Evolutionary conservation across 2,797 vertebrate species (phyloP).

Genomic region (Melanotaenia pygmaea): DNA sequence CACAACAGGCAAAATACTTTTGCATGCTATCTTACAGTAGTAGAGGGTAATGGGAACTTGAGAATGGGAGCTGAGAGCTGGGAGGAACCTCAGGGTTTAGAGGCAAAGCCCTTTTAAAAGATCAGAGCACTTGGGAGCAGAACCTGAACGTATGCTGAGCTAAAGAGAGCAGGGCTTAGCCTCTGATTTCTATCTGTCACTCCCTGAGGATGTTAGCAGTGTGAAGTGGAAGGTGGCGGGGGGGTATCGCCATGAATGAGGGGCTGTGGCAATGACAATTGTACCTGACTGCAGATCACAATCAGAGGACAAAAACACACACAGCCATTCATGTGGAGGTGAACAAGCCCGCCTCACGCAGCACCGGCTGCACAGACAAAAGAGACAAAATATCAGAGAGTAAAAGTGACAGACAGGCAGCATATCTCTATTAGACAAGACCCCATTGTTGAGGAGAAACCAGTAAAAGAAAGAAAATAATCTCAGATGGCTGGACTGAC

Average conservation of each 20-base stretch:
- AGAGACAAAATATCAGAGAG: constrained; percentile 72
- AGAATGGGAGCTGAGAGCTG: constrained; percentile 15
- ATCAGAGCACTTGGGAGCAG: constrained; percentile 46
- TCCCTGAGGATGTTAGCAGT: constrained; percentile 66
- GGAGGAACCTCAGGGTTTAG: constrained; percentile 39
- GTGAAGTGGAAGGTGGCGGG: constrained; percentile 62
- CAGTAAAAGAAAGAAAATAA: constrained; percentile 57
- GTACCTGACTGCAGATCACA: constrained; percentile 77
- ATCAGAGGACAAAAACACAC: constrained; percentile 63
- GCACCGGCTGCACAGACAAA: constrained; percentile 44
- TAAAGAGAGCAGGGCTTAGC: constrained; percentile 46
- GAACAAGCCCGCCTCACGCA: constrained; percentile 12
- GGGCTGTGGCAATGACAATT: constrained; percentile 63
- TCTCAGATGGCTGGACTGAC: constrained; percentile 52
- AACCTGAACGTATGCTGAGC: constrained; percentile 43
- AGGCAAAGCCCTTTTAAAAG: constrained; percentile 66
- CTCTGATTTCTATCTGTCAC: constrained; percentile 73
- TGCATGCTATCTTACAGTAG: constrained; percentile 30
- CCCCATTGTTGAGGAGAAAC: constrained; percentile 65
- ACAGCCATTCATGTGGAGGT: constrained; percentile 46
- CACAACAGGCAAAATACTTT: constrained; percentile 54
- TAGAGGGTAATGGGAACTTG: constrained; percentile 7
- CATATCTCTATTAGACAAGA: constrained; percentile 72
- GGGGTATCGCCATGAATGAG: constrained; percentile 63
- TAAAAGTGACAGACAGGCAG: constrained; percentile 71